Conservation (phyloP, 2,888 invertebrate genomes). For the Orgyia antiqua region DNA sequence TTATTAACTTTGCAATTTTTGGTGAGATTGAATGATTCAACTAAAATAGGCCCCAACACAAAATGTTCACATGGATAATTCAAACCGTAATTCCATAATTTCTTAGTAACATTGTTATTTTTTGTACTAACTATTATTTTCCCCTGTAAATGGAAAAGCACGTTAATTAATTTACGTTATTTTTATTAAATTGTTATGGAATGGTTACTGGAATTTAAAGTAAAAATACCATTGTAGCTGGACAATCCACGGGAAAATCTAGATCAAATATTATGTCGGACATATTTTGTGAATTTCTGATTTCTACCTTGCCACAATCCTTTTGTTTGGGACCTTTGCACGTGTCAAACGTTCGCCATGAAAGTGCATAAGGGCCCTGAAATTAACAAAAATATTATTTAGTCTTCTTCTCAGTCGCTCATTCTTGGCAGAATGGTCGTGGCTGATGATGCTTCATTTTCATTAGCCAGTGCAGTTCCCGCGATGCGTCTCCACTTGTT, state of each 20-base stretch:
- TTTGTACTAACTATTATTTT: slow-evolving; percentile 45
- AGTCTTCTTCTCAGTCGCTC: too few species aligned
- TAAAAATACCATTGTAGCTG: slow-evolving; percentile 36
- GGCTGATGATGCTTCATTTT: too few species aligned
- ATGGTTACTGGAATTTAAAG: background rate
- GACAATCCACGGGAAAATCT: slow-evolving; percentile 50
- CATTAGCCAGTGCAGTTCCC: too few species aligned
- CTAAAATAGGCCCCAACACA: slow-evolving; percentile 53
- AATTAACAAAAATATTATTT: slow-evolving; percentile 12
- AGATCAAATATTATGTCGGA: slow-evolving; percentile 45
- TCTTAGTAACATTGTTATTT: slow-evolving; percentile 43
- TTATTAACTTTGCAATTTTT: slow-evolving; percentile 50
- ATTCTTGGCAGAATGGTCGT: too few species aligned
- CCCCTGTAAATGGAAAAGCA: slow-evolving; percentile 36
- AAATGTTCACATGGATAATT: slow-evolving; percentile 64
- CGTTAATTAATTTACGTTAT: too few species aligned
- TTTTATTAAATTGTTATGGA: too few species aligned
- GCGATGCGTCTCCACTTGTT: too few species aligned
- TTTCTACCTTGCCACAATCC: slow-evolving; percentile 43
- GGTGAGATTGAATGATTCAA: slow-evolving; percentile 47
- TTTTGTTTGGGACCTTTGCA: slow-evolving; percentile 58
- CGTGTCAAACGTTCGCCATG: slow-evolving; percentile 39
- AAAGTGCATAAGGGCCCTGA: slow-evolving; percentile 52
- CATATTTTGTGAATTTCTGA: slow-evolving; percentile 45
- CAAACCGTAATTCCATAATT: slow-evolving; percentile 50